These are phyloP conservation scores for Heliconius charithonia DNA, from an alignment of 2,888 invertebrate species.

Conservation along the genomic window DNA sequence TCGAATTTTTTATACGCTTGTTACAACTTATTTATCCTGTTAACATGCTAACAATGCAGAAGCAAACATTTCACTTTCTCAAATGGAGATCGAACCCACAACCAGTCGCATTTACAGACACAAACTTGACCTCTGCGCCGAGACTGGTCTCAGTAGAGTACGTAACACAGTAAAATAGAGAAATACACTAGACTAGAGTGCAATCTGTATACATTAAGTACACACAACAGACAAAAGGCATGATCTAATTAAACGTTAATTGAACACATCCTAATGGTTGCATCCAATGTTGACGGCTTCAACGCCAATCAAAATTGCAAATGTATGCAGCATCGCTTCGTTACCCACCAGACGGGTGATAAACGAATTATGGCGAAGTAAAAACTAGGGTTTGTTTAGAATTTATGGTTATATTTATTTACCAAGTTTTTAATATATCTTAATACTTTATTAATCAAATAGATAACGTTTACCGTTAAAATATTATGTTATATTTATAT, in stretches of 20 bases:
- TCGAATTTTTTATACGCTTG: no score
- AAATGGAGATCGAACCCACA: no score
- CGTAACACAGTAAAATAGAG: not conserved
- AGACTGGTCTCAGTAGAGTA: not conserved
- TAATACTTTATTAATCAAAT: no score
- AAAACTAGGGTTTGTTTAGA: slow-evolving; percentile 54
- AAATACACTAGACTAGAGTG: not conserved
- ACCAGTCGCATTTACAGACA: no score
- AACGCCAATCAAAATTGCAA: slow-evolving; percentile 80
- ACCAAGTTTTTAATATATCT: not conserved
- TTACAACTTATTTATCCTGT: no score
- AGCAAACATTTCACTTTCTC: no score
- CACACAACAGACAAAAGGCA: slow-evolving; percentile 28
- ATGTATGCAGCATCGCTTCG: slow-evolving; percentile 73
- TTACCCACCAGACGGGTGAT: slow-evolving; percentile 68
- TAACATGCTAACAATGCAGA: no score
- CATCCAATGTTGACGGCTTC: slow-evolving; percentile 49
- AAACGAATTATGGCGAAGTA: slow-evolving; percentile 59
- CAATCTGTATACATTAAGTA: not conserved
- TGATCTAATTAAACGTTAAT: slow-evolving; percentile 47
- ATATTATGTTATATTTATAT: no score
- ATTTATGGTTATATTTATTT: slow-evolving; percentile 23
- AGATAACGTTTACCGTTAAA: no score
- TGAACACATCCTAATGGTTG: slow-evolving; percentile 42
- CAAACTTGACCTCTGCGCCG: no score